phyloP scores from a whole-genome alignment of 2,888 invertebrate genomes.

The Erebia aethiops region DNA sequence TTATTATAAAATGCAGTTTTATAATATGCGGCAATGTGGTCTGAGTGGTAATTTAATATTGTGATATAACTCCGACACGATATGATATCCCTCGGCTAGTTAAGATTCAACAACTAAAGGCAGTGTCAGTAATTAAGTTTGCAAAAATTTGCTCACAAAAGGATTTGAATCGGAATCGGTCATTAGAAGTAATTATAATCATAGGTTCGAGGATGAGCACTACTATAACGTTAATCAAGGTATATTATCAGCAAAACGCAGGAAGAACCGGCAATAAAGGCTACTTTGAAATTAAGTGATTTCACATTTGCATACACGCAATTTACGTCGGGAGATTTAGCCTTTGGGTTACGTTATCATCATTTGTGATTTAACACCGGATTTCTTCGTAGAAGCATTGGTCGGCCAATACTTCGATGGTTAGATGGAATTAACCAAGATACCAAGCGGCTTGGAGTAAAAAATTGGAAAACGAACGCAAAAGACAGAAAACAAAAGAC shows the following conservation, averaged over 20 bases:
- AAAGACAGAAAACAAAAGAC: no score
- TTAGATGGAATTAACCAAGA: no score
- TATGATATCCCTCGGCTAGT: no score
- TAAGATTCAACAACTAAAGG: not conserved
- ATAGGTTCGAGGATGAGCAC: not conserved
- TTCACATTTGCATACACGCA: not conserved
- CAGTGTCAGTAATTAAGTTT: not conserved
- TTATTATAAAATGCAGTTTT: no score
- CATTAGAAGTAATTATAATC: not conserved
- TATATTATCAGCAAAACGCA: conserved; percentile 1
- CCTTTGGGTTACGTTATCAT: not conserved
- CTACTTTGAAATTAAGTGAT: not conserved
- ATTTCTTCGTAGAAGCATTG: no score
- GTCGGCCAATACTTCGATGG: no score
- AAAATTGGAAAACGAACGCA: no score
- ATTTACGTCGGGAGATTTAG: not conserved
- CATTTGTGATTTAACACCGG: not conserved
- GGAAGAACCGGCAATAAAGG: not conserved
- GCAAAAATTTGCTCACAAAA: not conserved
- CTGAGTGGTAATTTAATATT: no score
- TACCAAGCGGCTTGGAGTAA: no score
- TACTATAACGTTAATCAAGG: not conserved
- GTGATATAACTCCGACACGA: no score
- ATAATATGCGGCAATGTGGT: no score
- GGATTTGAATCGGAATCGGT: not conserved